phyloP scores from a whole-genome alignment of 2,113 vertebrate genomes.

The Neogale vison region DNA sequence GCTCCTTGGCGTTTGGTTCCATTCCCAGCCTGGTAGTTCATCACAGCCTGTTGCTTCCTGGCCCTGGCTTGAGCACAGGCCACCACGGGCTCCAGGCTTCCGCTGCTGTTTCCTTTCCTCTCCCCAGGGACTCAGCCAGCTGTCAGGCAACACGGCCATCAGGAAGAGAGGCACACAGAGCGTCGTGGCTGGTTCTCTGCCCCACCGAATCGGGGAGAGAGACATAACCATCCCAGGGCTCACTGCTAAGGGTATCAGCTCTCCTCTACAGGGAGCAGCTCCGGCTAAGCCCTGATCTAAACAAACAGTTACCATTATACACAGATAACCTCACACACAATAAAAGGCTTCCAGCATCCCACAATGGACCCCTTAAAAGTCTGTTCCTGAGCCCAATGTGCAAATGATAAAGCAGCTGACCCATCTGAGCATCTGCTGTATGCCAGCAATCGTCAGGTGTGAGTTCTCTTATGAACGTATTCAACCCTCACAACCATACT shows the following conservation, averaged over 20 bases:
- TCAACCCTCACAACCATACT: background rate
- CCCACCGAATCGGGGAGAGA: background rate
- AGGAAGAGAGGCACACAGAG: background rate
- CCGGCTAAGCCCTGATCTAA: background rate
- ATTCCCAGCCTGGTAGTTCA: background rate
- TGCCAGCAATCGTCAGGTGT: fast-evolving
- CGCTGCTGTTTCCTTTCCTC: background rate
- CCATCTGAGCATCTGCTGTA: fast-evolving
- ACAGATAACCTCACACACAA: background rate
- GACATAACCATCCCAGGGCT: background rate
- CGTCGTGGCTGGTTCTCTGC: background rate
- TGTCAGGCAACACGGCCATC: background rate
- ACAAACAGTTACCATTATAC: background rate
- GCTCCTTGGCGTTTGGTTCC: background rate
- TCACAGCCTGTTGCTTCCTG: slow-evolving; percentile 56
- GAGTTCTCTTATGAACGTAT: background rate
- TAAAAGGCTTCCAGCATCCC: background rate
- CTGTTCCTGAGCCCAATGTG: background rate
- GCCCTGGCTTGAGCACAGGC: background rate
- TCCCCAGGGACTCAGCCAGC: background rate
- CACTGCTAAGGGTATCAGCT: background rate
- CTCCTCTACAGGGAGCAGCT: background rate
- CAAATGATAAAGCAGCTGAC: background rate
- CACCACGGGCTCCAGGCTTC: background rate
- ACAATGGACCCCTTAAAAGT: background rate